Evolutionary conservation across 2,797 vertebrate species (phyloP).

Genomic region (Galaxias olidus): DNA sequence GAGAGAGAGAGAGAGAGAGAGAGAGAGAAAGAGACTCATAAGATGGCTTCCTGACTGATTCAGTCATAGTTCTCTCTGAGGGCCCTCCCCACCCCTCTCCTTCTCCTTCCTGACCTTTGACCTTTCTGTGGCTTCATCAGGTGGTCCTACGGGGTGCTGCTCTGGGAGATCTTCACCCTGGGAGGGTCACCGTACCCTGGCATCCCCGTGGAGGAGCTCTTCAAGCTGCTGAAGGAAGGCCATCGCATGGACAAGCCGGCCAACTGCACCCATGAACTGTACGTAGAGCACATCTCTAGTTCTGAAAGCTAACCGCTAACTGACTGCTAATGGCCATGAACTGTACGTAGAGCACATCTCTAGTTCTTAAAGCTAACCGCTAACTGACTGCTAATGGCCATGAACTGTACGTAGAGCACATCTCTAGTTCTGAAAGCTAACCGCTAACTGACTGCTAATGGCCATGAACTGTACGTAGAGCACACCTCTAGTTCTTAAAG

Average conservation of each 20-base stretch:
- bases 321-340: too few relatives aligned
- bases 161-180: conserved; percentile 99
- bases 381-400: too few relatives aligned
- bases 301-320: too few relatives aligned
- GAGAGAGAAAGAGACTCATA: conserved; percentile 13
- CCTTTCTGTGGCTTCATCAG: conserved; percentile 74
- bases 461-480: too few relatives aligned
- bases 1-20: background rate
- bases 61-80: background rate
- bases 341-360: background rate
- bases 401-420: conserved; percentile 82
- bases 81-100: too few relatives aligned
- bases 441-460: too few relatives aligned
- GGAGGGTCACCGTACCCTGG: conserved; percentile 96
- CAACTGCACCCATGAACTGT: conserved; percentile 98
- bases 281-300: conserved; percentile 57
- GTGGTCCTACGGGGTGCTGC: conserved; percentile 96
- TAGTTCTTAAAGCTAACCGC: background rate
- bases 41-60: background rate
- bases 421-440: background rate
- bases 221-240: conserved; percentile 97
- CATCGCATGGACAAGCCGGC: conserved; percentile 98
- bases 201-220: conserved; percentile 97
- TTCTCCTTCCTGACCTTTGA: conserved; percentile 23
- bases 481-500: too few relatives aligned